Evolutionary conservation across 2,888 invertebrate genomes (phyloP), one percentile per base, ranked within the genome.

Genomic region (Cerceris rybyensis): DNA sequence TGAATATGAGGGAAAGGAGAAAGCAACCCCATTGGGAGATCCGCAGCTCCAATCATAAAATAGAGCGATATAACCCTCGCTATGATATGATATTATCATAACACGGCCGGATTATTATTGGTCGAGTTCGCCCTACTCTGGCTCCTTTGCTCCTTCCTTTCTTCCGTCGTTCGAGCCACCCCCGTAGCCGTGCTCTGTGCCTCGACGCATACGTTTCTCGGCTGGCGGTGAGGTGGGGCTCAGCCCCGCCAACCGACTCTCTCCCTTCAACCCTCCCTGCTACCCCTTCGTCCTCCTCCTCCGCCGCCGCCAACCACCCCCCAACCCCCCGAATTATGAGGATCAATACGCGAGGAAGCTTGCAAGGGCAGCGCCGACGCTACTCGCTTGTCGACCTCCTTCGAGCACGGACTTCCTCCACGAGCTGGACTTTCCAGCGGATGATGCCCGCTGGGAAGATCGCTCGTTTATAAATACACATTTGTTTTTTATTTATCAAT

Each of bases 11-110:
- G 50, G 46, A 68, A 66, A 59, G 60, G 67, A 49, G 68, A 41
- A 43, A 50, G 84, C 70, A 57, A 77, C 66, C 80, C 77, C 74
- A 91, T 91, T 91, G 91, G 91, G 82, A 72, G 86, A 80, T 69
- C 76, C 69, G 39, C 9, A 58, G 84, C 85, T 84, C 92, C 92
- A 92, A 92, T 92, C 89, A 89, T 88, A 86, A 87, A 79, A 84
- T 87, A 72, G 69, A 71, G 64, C 84, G 89, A 89, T 90, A 91
- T 91, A 85, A 87, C 59, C 85, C 85, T 81, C 87, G 86, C 89
- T 91, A 90, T 91, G 90, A 91, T 91, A 92, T 92, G 90, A 92
- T 91, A 92, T 92, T 92, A 92, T 92, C 92, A 92, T 92, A 92
- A 91, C 89, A 89, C 88, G 88, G 86, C 87, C 81, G 88, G 86